A percentile compares a stretch with the other conserved stretches of the same genome.
Conservation (phyloP, 2,113 vertebrate species). For the Lophotis ruficrista region DNA sequence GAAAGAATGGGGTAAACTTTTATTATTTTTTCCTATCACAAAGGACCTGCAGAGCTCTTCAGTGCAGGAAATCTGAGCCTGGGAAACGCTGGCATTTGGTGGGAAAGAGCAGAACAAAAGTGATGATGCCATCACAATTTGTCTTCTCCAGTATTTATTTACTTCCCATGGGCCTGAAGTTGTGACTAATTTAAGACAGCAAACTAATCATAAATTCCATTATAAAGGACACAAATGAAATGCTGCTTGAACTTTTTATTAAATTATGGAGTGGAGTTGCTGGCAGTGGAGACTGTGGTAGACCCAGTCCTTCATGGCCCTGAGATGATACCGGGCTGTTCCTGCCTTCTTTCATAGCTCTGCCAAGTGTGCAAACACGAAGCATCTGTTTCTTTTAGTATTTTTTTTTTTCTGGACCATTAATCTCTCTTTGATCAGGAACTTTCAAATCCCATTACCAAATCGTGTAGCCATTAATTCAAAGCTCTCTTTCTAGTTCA, state of each 20-base stretch:
- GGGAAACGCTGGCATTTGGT: not conserved
- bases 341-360: not conserved
- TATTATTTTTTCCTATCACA: not conserved
- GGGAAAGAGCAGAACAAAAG: not conserved
- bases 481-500: not conserved
- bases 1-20: not conserved
- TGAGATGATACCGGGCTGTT: not conserved
- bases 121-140: not conserved
- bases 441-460: not conserved
- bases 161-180: not conserved
- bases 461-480: not conserved
- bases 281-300: not conserved
- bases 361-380: not conserved
- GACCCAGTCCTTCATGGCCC: not conserved
- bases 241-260: not conserved
- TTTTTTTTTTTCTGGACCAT: not conserved
- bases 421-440: not conserved
- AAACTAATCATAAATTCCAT: not conserved
- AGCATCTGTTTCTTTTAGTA: not conserved
- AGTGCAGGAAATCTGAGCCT: not conserved
- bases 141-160: not conserved
- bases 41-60: not conserved
- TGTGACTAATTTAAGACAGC: not conserved
- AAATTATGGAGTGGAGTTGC: not conserved
- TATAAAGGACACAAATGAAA: not conserved